Percentiles rank a stretch among this genome's conserved stretches.
Conservation (phyloP, 2,797 vertebrate genomes). For the Phoebastria nigripes region DNA sequence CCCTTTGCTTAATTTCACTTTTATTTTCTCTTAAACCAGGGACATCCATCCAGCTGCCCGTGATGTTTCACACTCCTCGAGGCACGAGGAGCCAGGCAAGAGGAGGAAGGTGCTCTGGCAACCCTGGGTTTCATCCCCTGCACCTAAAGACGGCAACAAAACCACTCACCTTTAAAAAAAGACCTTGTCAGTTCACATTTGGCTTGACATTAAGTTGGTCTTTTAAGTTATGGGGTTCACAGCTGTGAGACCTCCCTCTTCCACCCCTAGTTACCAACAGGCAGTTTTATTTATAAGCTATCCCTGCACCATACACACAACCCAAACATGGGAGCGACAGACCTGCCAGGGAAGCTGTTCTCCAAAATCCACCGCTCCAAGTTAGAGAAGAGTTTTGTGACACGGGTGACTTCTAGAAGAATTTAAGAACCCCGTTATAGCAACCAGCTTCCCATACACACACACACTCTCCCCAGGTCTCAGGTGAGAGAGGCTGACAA, state of each 20-base stretch:
- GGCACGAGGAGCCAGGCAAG: neutral
- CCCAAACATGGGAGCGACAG: neutral
- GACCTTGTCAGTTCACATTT: neutral
- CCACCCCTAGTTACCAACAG: neutral
- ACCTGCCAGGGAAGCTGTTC: neutral
- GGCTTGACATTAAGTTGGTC: neutral
- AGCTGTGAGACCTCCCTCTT: neutral
- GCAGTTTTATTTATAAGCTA: neutral
- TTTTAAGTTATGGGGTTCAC: neutral
- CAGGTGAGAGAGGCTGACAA: neutral
- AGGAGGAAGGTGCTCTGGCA: neutral
- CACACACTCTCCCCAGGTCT: neutral
- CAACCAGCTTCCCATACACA: neutral
- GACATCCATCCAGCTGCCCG: neutral
- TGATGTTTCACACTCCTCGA: neutral
- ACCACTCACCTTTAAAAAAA: neutral
- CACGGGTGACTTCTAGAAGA: neutral
- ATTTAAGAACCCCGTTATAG: neutral
- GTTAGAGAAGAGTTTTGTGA: neutral
- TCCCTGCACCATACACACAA: neutral
- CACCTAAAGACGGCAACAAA: neutral
- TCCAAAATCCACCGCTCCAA: neutral
- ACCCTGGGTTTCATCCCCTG: neutral
- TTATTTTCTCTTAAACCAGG: neutral
- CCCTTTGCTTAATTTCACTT: neutral